phyloP scores from a whole-genome alignment of 2,113 vertebrate genomes.

The Irena cyanogastra region DNA sequence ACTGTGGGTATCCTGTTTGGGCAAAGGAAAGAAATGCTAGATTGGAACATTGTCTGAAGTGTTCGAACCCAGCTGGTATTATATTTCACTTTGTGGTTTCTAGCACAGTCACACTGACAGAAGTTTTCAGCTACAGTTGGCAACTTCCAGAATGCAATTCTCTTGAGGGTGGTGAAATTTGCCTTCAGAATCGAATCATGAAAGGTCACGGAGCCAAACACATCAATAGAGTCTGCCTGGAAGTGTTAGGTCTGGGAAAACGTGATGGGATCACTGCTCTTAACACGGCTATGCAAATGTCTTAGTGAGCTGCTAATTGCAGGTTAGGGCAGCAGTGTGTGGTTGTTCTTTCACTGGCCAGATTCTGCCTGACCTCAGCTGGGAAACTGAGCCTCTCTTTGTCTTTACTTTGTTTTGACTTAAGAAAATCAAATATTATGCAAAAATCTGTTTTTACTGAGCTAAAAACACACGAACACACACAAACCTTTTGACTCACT shows the following conservation, averaged over 20 bases:
- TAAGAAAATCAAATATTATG: no score
- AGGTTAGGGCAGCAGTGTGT: neutral
- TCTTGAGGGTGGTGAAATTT: neutral
- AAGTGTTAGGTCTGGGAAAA: neutral
- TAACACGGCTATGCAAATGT: neutral
- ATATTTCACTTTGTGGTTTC: constrained; percentile 19
- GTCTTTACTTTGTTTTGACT: no score
- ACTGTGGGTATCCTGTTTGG: neutral
- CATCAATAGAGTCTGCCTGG: neutral
- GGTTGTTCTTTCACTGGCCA: neutral
- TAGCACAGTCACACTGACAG: neutral
- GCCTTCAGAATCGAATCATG: neutral
- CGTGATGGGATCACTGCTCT: neutral
- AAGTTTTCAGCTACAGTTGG: neutral
- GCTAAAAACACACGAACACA: no score
- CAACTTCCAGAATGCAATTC: neutral
- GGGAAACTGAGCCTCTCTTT: neutral
- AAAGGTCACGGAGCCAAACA: neutral
- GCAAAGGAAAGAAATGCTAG: neutral
- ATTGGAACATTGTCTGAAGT: neutral
- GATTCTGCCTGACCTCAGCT: neutral
- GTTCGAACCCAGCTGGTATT: neutral
- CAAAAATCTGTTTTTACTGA: no score
- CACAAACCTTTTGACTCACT: no score
- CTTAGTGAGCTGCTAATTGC: neutral